Evolutionary conservation across 64 coral and sea anemone species (phyloP), one percentile per base, ranked within the genome.

Genomic region (Montipora efflorescens): DNA sequence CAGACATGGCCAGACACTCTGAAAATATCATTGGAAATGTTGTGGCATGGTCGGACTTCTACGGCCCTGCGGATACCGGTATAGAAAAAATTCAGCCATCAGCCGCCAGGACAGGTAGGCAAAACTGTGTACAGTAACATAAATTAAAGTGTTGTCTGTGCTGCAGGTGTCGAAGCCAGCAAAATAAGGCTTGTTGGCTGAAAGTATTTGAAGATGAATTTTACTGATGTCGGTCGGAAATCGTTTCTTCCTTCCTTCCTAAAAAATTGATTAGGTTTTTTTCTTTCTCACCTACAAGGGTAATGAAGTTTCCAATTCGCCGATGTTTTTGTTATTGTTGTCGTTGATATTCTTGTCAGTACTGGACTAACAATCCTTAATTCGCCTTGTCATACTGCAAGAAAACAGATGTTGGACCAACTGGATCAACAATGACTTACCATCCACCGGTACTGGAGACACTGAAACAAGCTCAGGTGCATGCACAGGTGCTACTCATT

Each of bases 361-460:
- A 21, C 18, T 48, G 4, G 49, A 16, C 18, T 11, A 74, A 46
- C 1, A 6, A 67, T 67, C 15, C 64, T 18, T 18, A 48, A 16
- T 12, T 55, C 49, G n/a, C 87, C 64, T 19, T 57, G 8, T 36
- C 77, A 22, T 48, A 15, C 0, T 74, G 71, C 1, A 13, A 98
- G 94, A 88, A 79, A 98, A 98, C 62, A 93, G 83, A 67, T 98
- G 97, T 21, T 98, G 97, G 97, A 96, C 76, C 0, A 87, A 78
- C 52, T 98, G 97, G 97, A 55, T 88, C 13, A 87, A 98, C 74
- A 80, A 90, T 3, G 90, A 95, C 45, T 89, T 80, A 25, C 94
- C 94, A 5, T 79, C 48, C 25, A 47, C 84, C 47, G 87, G 90
- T 11, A 70, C 71, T 18, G 97, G 97, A 50, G 97, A 98, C 43